A percentile compares a stretch with the other conserved stretches of the same genome.
phyloP scores from a whole-genome alignment of 2,888 invertebrate species.

The Elegia similella region DNA sequence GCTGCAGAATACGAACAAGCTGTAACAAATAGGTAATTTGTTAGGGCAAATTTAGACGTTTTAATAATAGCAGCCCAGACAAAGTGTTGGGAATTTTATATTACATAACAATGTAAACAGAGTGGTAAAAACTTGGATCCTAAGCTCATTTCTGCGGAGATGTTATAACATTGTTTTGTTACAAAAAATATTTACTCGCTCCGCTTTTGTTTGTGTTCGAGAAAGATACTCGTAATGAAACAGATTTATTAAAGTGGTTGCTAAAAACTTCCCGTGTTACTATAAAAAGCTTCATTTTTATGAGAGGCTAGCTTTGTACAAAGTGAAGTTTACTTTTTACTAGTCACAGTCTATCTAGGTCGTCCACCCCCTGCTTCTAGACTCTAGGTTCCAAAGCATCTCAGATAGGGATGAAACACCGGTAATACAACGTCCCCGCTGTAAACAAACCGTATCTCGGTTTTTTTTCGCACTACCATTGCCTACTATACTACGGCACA shows the following conservation, averaged over 20 bases:
- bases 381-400: no score
- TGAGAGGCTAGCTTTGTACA: no score
- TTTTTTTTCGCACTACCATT: no score
- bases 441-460: no score
- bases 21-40: neutral
- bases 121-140: neutral
- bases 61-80: conserved; percentile 15
- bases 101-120: conserved; percentile 11
- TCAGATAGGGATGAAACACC: no score
- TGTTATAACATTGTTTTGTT: neutral
- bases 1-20: neutral
- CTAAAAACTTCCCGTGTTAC: no score
- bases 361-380: no score
- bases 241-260: neutral
- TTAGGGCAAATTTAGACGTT: conserved; percentile 7
- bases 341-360: no score
- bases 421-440: no score
- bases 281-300: no score
- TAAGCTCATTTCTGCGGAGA: neutral
- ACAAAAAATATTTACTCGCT: neutral
- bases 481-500: no score
- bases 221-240: neutral
- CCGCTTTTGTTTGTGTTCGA: neutral
- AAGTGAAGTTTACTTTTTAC: no score
- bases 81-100: conserved; percentile 14